Evolutionary conservation across 2,888 invertebrate genomes (phyloP).

Genomic region (Aspidiotus destructor): DNA sequence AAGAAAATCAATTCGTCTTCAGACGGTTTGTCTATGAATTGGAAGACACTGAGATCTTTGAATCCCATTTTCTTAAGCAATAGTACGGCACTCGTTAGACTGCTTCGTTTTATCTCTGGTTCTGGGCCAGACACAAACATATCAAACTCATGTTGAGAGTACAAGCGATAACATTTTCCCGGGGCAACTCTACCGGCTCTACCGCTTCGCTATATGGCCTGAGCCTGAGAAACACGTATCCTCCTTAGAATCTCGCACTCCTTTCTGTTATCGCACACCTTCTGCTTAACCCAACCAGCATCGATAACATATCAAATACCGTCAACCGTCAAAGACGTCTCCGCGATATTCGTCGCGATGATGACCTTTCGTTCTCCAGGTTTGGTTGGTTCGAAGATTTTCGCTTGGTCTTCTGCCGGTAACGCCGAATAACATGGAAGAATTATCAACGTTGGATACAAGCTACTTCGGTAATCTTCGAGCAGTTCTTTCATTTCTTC

Average conservation of each 20-base stretch:
- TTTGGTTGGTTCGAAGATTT: conserved; percentile 20
- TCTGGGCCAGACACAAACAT: background rate
- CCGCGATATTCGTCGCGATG: conserved; percentile 24
- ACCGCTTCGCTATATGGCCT: conserved; percentile 25
- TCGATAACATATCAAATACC: conserved; percentile 24
- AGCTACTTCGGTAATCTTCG: background rate
- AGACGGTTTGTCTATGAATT: conserved; percentile 23
- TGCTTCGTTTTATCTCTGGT: conserved; percentile 18
- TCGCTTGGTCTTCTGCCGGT: conserved; percentile 17
- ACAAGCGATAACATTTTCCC: conserved; percentile 24
- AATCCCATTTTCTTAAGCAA: conserved; percentile 27
- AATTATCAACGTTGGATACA: background rate
- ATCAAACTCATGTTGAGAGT: conserved; percentile 3
- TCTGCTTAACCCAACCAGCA: conserved; percentile 22
- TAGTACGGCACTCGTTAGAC: conserved; percentile 21
- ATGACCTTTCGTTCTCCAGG: conserved; percentile 13
- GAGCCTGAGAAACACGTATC: conserved; percentile 19
- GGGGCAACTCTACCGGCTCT: conserved; percentile 23
- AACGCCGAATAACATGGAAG: conserved; percentile 17
- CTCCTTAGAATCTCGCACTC: conserved; percentile 12
- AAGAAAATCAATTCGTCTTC: conserved; percentile 3
- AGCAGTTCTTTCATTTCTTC: conserved; percentile 15
- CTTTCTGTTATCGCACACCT: conserved; percentile 14
- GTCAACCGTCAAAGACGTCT: conserved; percentile 21
- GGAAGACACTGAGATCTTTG: conserved; percentile 4